Conservation (phyloP, 2,888 invertebrate species). For the Sthenelais limicola region DNA sequence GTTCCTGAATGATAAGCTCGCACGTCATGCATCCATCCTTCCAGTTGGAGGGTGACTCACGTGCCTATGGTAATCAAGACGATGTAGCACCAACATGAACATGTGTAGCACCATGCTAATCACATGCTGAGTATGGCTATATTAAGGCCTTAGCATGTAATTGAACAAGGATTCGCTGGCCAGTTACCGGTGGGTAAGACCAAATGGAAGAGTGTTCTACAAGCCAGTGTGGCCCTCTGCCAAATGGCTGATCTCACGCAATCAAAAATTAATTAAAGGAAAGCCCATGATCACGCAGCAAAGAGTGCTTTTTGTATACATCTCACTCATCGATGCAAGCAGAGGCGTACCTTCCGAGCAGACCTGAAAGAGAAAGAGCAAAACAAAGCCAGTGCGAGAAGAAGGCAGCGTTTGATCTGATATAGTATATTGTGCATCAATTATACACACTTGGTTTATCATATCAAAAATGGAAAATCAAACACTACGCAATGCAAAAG, state of each 20-base stretch:
- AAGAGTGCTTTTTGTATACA: conserved; percentile 10
- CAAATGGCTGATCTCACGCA: conserved; percentile 6
- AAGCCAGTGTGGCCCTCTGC: conserved; percentile 26
- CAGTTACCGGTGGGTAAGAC: neutral
- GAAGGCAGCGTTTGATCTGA: too few relatives aligned
- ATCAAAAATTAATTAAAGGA: conserved; percentile 34
- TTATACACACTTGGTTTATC: too few relatives aligned
- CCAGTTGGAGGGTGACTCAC: conserved; percentile 24
- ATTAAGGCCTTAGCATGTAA: conserved; percentile 16
- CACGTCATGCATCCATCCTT: conserved; percentile 33
- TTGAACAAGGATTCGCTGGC: conserved; percentile 9
- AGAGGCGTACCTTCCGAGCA: neutral
- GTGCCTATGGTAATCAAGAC: neutral
- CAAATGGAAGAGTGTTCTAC: neutral
- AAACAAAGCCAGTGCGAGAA: too few relatives aligned
- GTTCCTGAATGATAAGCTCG: conserved; percentile 26
- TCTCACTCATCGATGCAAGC: too few relatives aligned
- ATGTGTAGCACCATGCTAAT: conserved; percentile 30
- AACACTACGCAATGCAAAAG: too few relatives aligned
- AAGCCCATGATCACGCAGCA: conserved; percentile 7
- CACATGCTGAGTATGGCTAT: conserved; percentile 30
- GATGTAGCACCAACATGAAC: neutral
- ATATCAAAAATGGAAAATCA: too few relatives aligned
- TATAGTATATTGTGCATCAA: too few relatives aligned
- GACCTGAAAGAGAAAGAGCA: neutral